These are phyloP conservation scores for Clamator glandarius DNA, from an alignment of 2,797 vertebrate species.

Conservation along the genomic window DNA sequence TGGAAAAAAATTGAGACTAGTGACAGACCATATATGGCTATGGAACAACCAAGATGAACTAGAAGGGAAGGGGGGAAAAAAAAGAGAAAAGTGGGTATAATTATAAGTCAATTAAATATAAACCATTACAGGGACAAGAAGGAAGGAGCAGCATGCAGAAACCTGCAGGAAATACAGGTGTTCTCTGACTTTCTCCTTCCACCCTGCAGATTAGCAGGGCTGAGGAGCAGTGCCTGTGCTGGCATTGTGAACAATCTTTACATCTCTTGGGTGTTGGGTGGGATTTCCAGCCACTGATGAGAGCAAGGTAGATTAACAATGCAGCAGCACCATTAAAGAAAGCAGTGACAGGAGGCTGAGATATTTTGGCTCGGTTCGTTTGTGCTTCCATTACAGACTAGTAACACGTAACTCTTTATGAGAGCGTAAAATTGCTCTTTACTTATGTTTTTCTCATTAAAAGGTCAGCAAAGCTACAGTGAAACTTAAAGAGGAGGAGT, in stretches of 20 bases:
- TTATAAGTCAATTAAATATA: conserved; percentile 58
- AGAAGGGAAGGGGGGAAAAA: not conserved
- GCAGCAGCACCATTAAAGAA: not conserved
- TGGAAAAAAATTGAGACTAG: conserved; percentile 52
- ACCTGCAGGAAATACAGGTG: conserved; percentile 39
- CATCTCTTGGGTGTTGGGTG: conserved; percentile 34
- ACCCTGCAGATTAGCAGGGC: not conserved
- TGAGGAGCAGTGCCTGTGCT: not conserved
- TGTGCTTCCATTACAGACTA: not conserved
- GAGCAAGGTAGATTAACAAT: not conserved
- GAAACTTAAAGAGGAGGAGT: not conserved
- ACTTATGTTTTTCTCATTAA: conserved; percentile 20
- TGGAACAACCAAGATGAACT: conserved; percentile 1
- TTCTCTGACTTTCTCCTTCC: not conserved
- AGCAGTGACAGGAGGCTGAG: not conserved
- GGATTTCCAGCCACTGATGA: not conserved
- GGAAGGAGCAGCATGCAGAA: conserved; percentile 17
- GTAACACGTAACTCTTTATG: not conserved
- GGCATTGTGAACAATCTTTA: not conserved
- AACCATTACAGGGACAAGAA: conserved; percentile 19
- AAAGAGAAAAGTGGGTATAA: not conserved
- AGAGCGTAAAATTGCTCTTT: conserved; percentile 22
- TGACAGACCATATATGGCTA: conserved; percentile 58
- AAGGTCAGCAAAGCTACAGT: conserved; percentile 14
- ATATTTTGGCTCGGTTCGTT: not conserved